Base-by-base conservation (phyloP, 1,140 invertebrate genomes). In the Delia radicum region DNA sequence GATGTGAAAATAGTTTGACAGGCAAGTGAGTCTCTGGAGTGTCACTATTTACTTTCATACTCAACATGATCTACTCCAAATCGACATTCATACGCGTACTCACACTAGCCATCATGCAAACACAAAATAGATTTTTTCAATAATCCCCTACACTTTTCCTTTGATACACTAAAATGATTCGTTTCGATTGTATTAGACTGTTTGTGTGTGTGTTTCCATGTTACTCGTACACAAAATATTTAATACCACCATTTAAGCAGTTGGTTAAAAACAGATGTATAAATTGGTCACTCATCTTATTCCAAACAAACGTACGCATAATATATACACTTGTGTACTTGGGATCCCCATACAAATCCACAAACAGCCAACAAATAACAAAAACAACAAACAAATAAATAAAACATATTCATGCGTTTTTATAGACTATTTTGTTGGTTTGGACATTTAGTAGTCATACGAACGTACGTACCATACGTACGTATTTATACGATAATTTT, bases 401-500 rank as follows among this genome's bases (percentile, higher is more conserved):
- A 13, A 3, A 42, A 42, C 37, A 42, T 42, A 42, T 42, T 42
- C 37, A 42, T 42, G 37, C 37, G 37, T 42, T 42, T 42, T 42
- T 42, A 42, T 42, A 42, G 37, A 42, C 37, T 42, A 42, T 10
- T 15, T 42, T 33, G 4, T 33, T 33, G 1, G 12, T 42, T 42
- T 42, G 12, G 37, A 42, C 37, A 42, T 42, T 42, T 42, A 15
- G 37, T 42, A n/a, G n/a, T n/a, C n/a, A 55, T 55, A 55, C n/a
- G 24, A 21, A 55, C 48, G 24, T 21, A 55, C 48, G 12, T 48
- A 37, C 33, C 13, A 37, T 13, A 37, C 13, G 13, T 37, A 48
- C 62, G n/a, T 65, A 65, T 65, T n/a, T 65, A 65, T 65, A 29
- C 62, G 62, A 65, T 65, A 26, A 65, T 65, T 65, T 65, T 65